Evolutionary conservation across 2,888 invertebrate species (phyloP).

Genomic region (Acleris literana): DNA sequence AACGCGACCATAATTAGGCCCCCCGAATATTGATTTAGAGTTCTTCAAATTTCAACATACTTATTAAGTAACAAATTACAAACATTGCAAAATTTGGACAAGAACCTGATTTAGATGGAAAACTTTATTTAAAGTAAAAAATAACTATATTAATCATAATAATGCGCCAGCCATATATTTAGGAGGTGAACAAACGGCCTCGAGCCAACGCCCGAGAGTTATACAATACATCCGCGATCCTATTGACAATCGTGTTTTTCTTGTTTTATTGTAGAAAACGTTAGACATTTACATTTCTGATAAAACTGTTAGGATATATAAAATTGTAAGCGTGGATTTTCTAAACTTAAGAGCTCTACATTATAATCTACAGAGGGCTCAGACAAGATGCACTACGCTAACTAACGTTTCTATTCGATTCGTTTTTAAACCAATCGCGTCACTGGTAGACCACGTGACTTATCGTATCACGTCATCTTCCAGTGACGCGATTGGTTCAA

Average conservation of each 20-base stretch:
- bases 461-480: too few species aligned
- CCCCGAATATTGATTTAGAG: too few species aligned
- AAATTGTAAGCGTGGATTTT: background rate
- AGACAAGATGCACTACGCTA: too few species aligned
- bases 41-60: too few species aligned
- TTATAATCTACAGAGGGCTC: too few species aligned
- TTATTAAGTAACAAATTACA: too few species aligned
- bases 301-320: conserved; percentile 1
- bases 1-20: too few species aligned
- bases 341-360: background rate
- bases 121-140: background rate
- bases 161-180: conserved; percentile 10
- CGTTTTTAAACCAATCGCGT: too few species aligned
- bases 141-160: background rate
- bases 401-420: too few species aligned
- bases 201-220: conserved; percentile 23
- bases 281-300: conserved; percentile 21
- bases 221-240: conserved; percentile 34
- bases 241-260: conserved; percentile 31
- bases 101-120: background rate
- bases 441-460: too few species aligned
- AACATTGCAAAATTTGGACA: too few species aligned
- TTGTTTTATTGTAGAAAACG: conserved; percentile 31
- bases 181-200: conserved; percentile 35
- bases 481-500: too few species aligned